A percentile compares a stretch with the other conserved stretches of the same genome.
Evolutionary conservation across 2,113 vertebrate genomes (phyloP).

Genomic region (Verasper variegatus): DNA sequence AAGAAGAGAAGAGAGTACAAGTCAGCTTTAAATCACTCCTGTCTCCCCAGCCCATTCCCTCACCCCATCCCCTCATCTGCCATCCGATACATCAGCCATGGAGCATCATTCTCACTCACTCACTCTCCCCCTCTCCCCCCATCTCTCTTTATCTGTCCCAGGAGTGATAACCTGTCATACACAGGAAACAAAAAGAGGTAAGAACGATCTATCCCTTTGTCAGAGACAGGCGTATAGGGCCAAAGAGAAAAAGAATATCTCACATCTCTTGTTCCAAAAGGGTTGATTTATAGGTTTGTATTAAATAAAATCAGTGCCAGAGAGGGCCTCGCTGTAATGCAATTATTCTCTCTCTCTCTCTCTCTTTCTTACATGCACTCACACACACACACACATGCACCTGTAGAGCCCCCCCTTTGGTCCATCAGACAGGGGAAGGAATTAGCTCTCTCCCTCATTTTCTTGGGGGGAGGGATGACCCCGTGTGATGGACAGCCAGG

Average conservation of each 20-base stretch:
- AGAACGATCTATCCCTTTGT: conserved; percentile 65
- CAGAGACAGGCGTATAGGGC: conserved; percentile 39
- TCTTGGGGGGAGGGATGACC: conserved; percentile 12
- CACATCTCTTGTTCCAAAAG: conserved; percentile 74
- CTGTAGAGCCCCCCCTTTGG: conserved; percentile 34
- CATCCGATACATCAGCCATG: conserved; percentile 75
- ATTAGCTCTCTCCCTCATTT: conserved; percentile 26
- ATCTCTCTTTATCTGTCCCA: conserved; percentile 46
- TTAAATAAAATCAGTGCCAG: conserved; percentile 53
- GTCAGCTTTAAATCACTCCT: conserved; percentile 86
- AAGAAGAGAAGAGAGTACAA: conserved; percentile 80
- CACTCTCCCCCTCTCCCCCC: conserved; percentile 24
- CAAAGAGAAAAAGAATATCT: conserved; percentile 76
- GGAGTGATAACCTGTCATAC: conserved; percentile 80
- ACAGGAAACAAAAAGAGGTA: conserved; percentile 77
- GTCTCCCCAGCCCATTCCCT: conserved; percentile 40
- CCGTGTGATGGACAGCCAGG: conserved; percentile 81
- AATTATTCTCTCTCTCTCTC: neutral
- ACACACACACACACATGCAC: conserved; percentile 32
- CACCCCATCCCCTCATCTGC: conserved; percentile 57
- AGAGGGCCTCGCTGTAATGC: neutral
- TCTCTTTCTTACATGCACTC: neutral
- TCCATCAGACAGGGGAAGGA: conserved; percentile 40
- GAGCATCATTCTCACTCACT: conserved; percentile 71
- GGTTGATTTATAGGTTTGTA: conserved; percentile 67